These are phyloP conservation scores for Trichogramma dendrolimi DNA, from an alignment of 2,888 invertebrate species.

Conservation along the genomic window DNA sequence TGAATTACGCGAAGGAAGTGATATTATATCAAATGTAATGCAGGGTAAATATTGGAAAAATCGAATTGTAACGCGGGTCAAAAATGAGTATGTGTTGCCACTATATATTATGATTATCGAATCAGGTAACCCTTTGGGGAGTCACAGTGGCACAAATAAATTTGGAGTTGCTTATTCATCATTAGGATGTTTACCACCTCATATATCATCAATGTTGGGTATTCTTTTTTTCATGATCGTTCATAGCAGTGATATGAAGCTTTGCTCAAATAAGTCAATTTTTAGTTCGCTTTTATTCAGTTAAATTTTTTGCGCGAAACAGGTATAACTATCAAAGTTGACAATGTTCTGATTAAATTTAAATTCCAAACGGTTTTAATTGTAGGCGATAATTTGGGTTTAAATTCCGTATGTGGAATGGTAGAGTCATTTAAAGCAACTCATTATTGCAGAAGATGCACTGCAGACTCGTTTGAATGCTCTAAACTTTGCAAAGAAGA, in stretches of 20 bases:
- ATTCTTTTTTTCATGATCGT: conserved; percentile 36
- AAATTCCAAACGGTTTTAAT: conserved; percentile 24
- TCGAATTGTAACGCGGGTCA: conserved; percentile 17
- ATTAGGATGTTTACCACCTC: conserved; percentile 28
- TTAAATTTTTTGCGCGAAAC: conserved; percentile 32
- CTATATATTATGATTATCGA: conserved; percentile 30
- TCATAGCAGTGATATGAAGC: conserved; percentile 33
- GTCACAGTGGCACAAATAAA: conserved; percentile 27
- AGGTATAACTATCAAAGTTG: no score
- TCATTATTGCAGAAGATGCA: conserved; percentile 37
- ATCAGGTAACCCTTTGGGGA: conserved; percentile 28
- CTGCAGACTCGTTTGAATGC: conserved; percentile 26
- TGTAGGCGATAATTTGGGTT: no score
- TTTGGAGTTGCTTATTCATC: conserved; percentile 27
- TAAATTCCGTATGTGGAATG: conserved; percentile 32
- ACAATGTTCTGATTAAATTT: conserved; percentile 18
- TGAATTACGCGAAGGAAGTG: conserved; percentile 17
- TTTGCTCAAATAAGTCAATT: conserved; percentile 32
- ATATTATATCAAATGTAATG: conserved; percentile 23
- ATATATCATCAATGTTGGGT: conserved; percentile 27
- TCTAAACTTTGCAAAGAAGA: conserved; percentile 26
- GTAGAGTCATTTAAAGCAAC: conserved; percentile 31
- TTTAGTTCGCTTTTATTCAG: conserved; percentile 33
- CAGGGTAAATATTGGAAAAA: conserved; percentile 27
- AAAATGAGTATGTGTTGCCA: conserved; percentile 24